phyloP scores from a whole-genome alignment of 2,113 vertebrate genomes.

The Gymnarchus niloticus region DNA sequence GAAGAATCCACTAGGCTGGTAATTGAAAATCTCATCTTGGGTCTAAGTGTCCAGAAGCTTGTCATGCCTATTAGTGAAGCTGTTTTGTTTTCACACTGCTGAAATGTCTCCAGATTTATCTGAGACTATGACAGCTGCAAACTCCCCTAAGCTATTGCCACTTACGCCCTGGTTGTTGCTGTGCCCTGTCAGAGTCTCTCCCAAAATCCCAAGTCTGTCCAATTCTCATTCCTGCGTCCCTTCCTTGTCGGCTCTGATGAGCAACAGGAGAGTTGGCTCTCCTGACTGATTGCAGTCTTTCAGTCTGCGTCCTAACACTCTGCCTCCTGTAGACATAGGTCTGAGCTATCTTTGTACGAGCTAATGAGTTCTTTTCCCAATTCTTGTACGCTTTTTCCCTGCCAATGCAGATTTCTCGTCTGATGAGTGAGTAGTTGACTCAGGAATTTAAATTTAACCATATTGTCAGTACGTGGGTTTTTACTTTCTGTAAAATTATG shows the following conservation, averaged over 20 bases:
- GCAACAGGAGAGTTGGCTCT: background rate
- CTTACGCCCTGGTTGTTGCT: conserved; percentile 25
- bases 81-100: conserved; percentile 31
- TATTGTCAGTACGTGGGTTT: conserved; percentile 5
- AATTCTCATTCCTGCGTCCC: conserved; percentile 19
- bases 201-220: conserved; percentile 34
- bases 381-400: background rate
- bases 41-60: conserved; percentile 13
- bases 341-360: background rate
- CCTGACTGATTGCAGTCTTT: background rate
- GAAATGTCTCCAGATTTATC: conserved; percentile 27
- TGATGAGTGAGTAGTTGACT: background rate
- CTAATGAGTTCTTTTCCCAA: conserved; percentile 5
- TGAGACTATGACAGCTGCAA: conserved; percentile 28
- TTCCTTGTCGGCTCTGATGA: conserved; percentile 32
- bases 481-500: background rate
- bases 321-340: background rate
- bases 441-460: conserved; percentile 2
- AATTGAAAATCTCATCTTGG: conserved; percentile 36
- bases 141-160: conserved; percentile 36
- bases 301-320: background rate
- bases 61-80: conserved; percentile 40
- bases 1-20: conserved; percentile 27
- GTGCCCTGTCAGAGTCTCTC: conserved; percentile 39
- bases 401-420: conserved; percentile 4